A percentile compares a stretch with the other conserved stretches of the same genome.
phyloP scores from a whole-genome alignment of 2,797 vertebrate species.

The Lepilemur ruficaudatus region DNA sequence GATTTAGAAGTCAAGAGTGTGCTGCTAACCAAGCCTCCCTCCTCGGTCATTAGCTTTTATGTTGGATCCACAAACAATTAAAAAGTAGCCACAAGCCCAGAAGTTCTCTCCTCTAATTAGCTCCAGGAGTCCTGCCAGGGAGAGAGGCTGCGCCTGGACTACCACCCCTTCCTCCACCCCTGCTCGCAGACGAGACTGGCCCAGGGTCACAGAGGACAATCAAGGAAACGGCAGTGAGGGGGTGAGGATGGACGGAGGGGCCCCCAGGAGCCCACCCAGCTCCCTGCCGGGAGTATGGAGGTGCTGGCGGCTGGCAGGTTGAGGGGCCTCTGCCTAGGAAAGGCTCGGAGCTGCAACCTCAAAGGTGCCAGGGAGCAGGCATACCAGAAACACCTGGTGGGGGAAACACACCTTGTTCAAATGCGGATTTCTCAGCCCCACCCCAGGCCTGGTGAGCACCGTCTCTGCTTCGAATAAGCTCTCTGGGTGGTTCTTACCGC shows the following conservation, averaged over 20 bases:
- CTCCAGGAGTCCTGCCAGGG: conserved; percentile 78
- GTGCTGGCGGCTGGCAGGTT: background rate
- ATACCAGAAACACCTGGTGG: background rate
- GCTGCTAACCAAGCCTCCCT: conserved; percentile 61
- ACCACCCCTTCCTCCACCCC: conserved; percentile 71
- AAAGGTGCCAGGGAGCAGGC: background rate
- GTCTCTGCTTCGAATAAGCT: background rate
- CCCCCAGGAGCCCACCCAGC: conserved; percentile 38
- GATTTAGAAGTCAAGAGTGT: conserved; percentile 77
- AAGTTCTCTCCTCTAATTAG: conserved; percentile 83
- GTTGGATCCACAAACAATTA: conserved; percentile 86
- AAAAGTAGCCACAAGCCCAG: conserved; percentile 81
- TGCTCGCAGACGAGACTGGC: conserved; percentile 79
- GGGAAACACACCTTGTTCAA: background rate
- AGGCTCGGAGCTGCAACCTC: background rate
- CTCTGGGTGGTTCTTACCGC: too few species aligned
- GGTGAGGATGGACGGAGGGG: background rate
- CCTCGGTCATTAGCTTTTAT: conserved; percentile 77
- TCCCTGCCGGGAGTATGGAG: conserved; percentile 60
- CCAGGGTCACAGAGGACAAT: conserved; percentile 81
- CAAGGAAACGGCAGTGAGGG: conserved; percentile 71
- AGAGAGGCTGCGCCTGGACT: conserved; percentile 79
- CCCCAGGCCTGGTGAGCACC: background rate
- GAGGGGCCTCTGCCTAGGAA: background rate
- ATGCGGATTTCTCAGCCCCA: background rate